Conservation (phyloP, 2,113 vertebrate species). For the Triplophysa rosa region DNA sequence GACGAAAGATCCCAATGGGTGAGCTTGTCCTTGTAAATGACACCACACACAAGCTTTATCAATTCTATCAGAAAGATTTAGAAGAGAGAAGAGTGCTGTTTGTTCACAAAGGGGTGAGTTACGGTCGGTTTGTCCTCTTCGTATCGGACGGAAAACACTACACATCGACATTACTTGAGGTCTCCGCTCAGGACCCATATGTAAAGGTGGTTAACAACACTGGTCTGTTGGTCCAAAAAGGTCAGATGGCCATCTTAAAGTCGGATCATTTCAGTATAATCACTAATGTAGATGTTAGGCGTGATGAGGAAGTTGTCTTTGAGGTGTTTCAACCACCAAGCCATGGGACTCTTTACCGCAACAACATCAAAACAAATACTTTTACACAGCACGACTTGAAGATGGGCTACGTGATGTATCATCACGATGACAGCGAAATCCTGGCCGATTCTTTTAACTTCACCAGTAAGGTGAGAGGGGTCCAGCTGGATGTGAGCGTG, state of each 20-base stretch:
- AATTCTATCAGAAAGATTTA: slow-evolving; percentile 84
- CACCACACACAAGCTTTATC: slow-evolving; percentile 78
- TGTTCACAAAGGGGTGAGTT: slow-evolving; percentile 78
- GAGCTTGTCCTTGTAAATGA: slow-evolving; percentile 80
- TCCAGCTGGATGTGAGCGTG: slow-evolving; percentile 69
- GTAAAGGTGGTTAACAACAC: slow-evolving; percentile 80
- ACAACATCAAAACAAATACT: slow-evolving; percentile 50
- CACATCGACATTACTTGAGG: slow-evolving; percentile 79
- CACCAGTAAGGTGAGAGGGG: slow-evolving; percentile 67
- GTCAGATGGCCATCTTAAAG: slow-evolving; percentile 68
- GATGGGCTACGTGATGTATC: slow-evolving; percentile 73
- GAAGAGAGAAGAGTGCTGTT: slow-evolving; percentile 81
- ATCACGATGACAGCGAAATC: slow-evolving; percentile 72
- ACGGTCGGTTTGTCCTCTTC: slow-evolving; percentile 83
- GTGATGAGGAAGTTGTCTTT: slow-evolving; percentile 75
- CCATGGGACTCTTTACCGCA: slow-evolving; percentile 73
- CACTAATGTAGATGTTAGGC: slow-evolving; percentile 85
- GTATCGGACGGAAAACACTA: slow-evolving; percentile 86
- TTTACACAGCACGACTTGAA: slow-evolving; percentile 81
- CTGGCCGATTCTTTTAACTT: slow-evolving; percentile 79
- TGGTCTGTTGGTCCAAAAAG: slow-evolving; percentile 78
- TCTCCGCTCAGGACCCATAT: slow-evolving; percentile 81
- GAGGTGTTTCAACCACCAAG: slow-evolving; percentile 75
- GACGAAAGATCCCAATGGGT: slow-evolving; percentile 81
- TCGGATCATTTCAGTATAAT: slow-evolving; percentile 77